Percentiles rank a stretch among this genome's conserved stretches.
Conservation (phyloP, 2,113 vertebrate genomes). For the Nyctereutes procyonoides region DNA sequence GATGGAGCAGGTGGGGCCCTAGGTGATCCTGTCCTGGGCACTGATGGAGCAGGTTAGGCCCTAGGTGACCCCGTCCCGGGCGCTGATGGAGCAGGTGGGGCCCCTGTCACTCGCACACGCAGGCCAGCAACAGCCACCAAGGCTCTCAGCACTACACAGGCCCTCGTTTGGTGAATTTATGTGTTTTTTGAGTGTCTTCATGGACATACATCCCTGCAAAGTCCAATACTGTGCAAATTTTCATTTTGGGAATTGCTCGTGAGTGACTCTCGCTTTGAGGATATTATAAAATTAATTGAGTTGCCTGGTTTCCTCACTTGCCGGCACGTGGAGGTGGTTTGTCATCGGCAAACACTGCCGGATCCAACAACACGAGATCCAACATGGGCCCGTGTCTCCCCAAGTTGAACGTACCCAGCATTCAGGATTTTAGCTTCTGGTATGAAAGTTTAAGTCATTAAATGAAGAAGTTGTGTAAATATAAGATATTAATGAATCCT, state of each 20-base stretch:
- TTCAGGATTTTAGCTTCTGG: neutral
- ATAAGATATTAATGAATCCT: neutral
- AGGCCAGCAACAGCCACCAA: no score
- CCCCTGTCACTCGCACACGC: no score
- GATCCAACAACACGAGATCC: neutral
- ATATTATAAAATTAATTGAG: neutral
- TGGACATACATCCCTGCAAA: neutral
- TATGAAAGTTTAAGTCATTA: neutral
- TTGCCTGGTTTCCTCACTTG: no score
- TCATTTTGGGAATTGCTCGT: neutral
- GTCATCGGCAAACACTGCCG: neutral
- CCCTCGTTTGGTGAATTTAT: no score
- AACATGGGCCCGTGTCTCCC: neutral
- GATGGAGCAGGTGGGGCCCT: no score
- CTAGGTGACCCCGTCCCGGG: no score
- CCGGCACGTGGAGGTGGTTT: neutral
- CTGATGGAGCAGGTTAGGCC: no score
- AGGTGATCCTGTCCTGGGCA: no score
- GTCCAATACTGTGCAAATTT: neutral
- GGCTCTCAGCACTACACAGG: no score
- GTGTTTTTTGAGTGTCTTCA: neutral
- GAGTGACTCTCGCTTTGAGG: neutral
- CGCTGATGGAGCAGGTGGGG: no score
- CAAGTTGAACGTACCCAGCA: neutral
- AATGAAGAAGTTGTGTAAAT: neutral